Evolutionary conservation across 2,888 invertebrate species (phyloP).

Genomic region (Polydrusus pterygomalis): DNA sequence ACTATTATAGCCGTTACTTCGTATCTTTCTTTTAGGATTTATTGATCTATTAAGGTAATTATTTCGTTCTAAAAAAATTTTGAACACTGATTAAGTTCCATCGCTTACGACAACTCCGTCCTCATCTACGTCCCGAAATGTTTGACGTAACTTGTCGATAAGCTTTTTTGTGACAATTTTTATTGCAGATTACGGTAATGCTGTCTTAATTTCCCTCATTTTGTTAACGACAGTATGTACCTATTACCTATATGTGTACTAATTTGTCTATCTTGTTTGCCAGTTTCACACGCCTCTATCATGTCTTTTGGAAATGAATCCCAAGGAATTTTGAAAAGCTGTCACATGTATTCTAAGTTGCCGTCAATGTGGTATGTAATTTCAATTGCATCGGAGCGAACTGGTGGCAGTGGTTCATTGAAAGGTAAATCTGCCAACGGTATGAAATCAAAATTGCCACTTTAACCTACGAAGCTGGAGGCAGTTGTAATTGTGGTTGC

Average conservation of each 20-base stretch:
- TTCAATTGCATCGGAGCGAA: background rate
- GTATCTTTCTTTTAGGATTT: background rate
- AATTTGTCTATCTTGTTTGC: slow-evolving; percentile 40
- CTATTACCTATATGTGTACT: slow-evolving; percentile 47
- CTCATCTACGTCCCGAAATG: slow-evolving; percentile 59
- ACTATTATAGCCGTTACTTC: background rate
- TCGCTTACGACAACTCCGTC: slow-evolving; percentile 59
- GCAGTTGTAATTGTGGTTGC: background rate
- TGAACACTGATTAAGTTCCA: slow-evolving; percentile 55
- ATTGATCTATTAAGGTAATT: too few relatives aligned
- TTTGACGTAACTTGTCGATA: slow-evolving; percentile 56
- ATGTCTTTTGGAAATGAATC: slow-evolving; percentile 48
- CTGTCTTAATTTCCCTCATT: slow-evolving; percentile 54
- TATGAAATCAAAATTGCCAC: background rate
- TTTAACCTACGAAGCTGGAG: background rate
- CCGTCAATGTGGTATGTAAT: background rate
- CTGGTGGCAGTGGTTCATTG: background rate
- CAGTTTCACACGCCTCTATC: slow-evolving; percentile 44
- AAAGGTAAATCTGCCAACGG: background rate
- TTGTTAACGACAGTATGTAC: slow-evolving; percentile 55
- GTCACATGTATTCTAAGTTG: slow-evolving; percentile 46
- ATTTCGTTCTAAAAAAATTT: slow-evolving; percentile 46
- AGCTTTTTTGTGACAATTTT: slow-evolving; percentile 57
- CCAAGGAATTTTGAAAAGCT: slow-evolving; percentile 52
- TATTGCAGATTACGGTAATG: slow-evolving; percentile 57